Conservation (phyloP, 2,888 invertebrate genomes). For the Sphecodes monilicornis region DNA sequence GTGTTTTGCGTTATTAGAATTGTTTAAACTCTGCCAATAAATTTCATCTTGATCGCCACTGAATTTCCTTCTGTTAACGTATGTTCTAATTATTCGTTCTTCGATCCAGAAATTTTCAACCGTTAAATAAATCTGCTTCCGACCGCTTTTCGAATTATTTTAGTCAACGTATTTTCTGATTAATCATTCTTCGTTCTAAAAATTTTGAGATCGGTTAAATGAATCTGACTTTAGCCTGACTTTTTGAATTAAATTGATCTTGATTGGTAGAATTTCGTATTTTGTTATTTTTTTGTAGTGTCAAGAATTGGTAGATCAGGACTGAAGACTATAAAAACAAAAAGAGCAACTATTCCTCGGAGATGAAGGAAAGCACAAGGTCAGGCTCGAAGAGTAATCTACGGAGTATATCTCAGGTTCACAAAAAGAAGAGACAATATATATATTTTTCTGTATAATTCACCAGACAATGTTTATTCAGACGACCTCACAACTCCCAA, state of each 20-base stretch:
- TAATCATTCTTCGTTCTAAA: no score
- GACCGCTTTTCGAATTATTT: no score
- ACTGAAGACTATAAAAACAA: not conserved
- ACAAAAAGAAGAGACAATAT: conserved; percentile 77
- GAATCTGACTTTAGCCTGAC: no score
- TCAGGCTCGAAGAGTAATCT: not conserved
- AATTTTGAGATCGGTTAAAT: no score
- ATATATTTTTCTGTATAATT: conserved; percentile 85
- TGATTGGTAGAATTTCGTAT: no score
- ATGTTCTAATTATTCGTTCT: no score
- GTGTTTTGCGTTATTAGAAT: not conserved
- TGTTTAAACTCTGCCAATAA: not conserved
- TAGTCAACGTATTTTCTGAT: no score
- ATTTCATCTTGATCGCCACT: no score
- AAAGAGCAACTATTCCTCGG: not conserved
- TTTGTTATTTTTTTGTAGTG: not conserved
- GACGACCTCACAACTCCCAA: conserved; percentile 92
- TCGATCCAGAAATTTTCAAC: no score
- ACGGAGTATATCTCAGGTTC: not conserved
- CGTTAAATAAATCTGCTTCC: no score
- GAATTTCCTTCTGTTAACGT: no score
- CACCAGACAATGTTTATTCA: conserved; percentile 89
- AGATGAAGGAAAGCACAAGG: not conserved
- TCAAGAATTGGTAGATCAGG: not conserved
- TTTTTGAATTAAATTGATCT: not conserved